These are phyloP conservation scores for Semnornis frantzii DNA, from an alignment of 2,113 vertebrate species.

Conservation along the genomic window DNA sequence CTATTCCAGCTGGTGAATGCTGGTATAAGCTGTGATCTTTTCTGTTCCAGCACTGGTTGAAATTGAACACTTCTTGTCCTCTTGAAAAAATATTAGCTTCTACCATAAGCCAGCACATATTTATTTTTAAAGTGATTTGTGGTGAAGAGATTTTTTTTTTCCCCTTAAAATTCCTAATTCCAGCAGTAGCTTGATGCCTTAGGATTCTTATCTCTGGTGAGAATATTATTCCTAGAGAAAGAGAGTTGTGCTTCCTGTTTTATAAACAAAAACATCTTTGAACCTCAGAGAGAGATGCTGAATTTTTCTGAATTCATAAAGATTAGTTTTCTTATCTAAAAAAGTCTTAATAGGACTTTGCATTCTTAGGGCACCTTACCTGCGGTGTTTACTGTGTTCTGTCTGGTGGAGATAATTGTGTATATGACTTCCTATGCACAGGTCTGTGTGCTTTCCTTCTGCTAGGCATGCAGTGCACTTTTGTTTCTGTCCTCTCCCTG, in stretches of 20 bases:
- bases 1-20: background rate
- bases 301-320: background rate
- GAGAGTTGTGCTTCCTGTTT: background rate
- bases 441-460: background rate
- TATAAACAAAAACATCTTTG: background rate
- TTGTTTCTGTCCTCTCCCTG: background rate
- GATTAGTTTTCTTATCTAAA: background rate
- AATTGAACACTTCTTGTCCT: background rate
- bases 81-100: conserved; percentile 5
- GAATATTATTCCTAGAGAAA: background rate
- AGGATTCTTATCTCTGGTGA: background rate
- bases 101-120: background rate
- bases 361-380: background rate
- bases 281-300: background rate
- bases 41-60: background rate
- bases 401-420: background rate
- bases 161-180: background rate
- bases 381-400: background rate
- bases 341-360: background rate
- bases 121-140: background rate
- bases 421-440: background rate
- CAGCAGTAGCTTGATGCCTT: background rate
- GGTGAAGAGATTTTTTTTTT: background rate
- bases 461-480: background rate
- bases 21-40: background rate